Conservation (phyloP, 2,888 invertebrate species). For the Bimastos eiseni region DNA sequence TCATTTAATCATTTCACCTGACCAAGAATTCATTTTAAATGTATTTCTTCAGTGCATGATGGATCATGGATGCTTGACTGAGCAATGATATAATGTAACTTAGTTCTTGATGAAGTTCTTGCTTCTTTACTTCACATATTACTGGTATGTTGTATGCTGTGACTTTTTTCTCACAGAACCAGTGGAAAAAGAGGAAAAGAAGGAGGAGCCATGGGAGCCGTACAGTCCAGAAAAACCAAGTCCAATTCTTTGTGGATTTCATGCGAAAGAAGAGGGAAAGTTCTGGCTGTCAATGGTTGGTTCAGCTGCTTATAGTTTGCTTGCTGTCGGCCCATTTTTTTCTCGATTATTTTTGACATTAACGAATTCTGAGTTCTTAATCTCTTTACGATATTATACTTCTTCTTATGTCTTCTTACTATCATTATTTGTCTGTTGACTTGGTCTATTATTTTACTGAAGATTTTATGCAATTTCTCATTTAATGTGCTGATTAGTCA, state of each 20-base stretch:
- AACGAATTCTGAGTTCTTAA: neutral
- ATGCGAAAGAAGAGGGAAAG: slow-evolving; percentile 52
- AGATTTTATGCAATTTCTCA: neutral
- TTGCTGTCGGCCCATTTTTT: neutral
- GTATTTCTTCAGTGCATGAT: neutral
- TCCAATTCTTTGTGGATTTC: slow-evolving; percentile 56
- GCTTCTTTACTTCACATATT: neutral
- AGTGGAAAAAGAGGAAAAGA: slow-evolving; percentile 47
- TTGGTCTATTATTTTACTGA: neutral
- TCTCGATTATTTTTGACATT: neutral
- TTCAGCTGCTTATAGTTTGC: neutral
- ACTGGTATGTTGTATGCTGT: neutral
- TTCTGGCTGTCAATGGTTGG: slow-evolving; percentile 62
- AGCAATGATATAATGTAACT: neutral
- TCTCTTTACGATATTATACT: neutral
- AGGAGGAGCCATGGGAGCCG: slow-evolving; percentile 56
- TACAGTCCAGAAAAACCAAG: slow-evolving; percentile 59
- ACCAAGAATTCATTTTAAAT: neutral
- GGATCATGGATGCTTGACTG: neutral
- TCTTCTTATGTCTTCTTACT: neutral
- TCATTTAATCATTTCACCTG: neutral
- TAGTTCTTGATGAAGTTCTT: neutral
- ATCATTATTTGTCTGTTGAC: neutral
- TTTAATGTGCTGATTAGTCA: neutral
- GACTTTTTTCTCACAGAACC: slow-evolving; percentile 39